Conservation (phyloP, 1,140 invertebrate genomes). For the Tribolium castaneum region DNA sequence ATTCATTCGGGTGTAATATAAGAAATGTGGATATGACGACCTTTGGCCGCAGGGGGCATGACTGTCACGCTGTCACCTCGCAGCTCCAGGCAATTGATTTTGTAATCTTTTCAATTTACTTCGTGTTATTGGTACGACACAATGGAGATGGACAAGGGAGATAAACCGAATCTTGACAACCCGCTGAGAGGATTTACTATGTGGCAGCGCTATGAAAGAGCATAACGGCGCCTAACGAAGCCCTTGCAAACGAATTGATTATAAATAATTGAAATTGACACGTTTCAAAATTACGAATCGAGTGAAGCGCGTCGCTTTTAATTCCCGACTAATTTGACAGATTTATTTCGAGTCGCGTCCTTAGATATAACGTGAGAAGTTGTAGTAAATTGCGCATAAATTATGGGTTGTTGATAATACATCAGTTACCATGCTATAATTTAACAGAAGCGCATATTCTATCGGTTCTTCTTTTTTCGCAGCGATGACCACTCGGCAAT, state of each 20-base stretch:
- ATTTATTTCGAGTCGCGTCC: background rate
- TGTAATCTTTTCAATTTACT: slow-evolving; percentile 64
- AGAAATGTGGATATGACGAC: background rate
- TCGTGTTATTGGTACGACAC: slow-evolving; percentile 63
- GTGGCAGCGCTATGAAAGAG: slow-evolving; percentile 8
- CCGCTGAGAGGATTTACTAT: slow-evolving; percentile 50
- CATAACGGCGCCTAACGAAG: slow-evolving; percentile 45
- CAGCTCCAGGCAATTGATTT: slow-evolving; percentile 59
- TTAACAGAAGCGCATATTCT: slow-evolving; percentile 22
- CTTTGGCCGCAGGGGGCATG: slow-evolving; percentile 11
- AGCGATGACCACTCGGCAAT: background rate
- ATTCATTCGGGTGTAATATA: background rate
- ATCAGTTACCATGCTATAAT: slow-evolving; percentile 25
- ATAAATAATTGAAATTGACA: slow-evolving; percentile 30
- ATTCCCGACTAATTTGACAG: background rate
- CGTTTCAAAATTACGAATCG: slow-evolving; percentile 11
- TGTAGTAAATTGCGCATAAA: slow-evolving; percentile 26
- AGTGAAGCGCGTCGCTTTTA: background rate
- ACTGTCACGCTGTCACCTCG: slow-evolving; percentile 56
- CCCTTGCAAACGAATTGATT: background rate
- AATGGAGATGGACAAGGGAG: slow-evolving; percentile 62
- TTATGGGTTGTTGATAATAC: slow-evolving; percentile 12
- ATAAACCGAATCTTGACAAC: slow-evolving; percentile 55
- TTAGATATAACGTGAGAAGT: slow-evolving; percentile 22
- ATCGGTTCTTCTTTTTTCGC: background rate